These are phyloP conservation scores for Xanthostigma xanthostigma DNA, from an alignment of 2,888 invertebrate genomes.

Conservation along the genomic window DNA sequence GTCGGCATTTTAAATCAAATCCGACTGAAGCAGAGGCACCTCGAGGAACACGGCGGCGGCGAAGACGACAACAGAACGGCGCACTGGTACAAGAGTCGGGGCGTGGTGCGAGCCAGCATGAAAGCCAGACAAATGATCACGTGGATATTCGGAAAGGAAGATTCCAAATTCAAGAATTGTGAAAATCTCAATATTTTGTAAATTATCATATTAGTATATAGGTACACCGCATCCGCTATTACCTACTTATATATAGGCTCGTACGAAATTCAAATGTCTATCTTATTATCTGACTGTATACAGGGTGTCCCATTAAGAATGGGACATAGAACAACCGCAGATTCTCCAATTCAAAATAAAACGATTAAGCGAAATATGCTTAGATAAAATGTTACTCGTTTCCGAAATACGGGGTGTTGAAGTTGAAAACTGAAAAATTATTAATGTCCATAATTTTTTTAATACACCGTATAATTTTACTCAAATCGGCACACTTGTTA, in stretches of 20 bases:
- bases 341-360: too few relatives aligned
- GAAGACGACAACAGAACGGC: constrained; percentile 18
- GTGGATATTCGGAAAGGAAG: constrained; percentile 82
- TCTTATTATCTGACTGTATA: too few relatives aligned
- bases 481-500: too few relatives aligned
- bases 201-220: constrained; percentile 22
- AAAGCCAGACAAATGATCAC: constrained; percentile 82
- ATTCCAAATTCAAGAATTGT: constrained; percentile 82
- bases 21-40: constrained; percentile 59
- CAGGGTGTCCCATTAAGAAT: too few relatives aligned
- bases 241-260: not conserved
- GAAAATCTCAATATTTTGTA: constrained; percentile 78
- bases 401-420: too few relatives aligned
- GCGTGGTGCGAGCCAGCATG: constrained; percentile 75
- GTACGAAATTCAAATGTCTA: not conserved
- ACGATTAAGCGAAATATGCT: too few relatives aligned
- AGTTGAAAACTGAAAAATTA: too few relatives aligned
- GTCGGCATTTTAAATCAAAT: constrained; percentile 88
- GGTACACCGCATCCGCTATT: not conserved
- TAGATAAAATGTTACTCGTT: too few relatives aligned
- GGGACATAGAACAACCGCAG: too few relatives aligned
- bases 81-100: constrained; percentile 75
- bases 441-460: too few relatives aligned
- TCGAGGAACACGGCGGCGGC: constrained; percentile 22
- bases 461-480: too few relatives aligned